Evolutionary conservation across 2,113 vertebrate genomes (phyloP).

Genomic region (Daphoenositta chrysoptera): DNA sequence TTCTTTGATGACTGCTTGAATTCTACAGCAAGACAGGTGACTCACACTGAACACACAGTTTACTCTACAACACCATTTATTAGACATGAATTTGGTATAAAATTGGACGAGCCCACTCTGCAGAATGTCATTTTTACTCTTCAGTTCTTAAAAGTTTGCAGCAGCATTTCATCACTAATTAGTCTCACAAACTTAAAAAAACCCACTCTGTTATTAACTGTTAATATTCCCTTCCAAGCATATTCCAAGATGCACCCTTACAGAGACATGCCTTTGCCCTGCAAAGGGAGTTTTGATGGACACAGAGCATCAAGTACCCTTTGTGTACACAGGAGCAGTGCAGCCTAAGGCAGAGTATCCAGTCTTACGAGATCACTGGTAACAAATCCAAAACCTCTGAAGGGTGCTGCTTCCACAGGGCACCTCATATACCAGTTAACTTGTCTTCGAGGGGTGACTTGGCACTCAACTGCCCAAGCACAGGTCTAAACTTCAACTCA

Average conservation of each 20-base stretch:
- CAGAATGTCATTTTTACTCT: background rate
- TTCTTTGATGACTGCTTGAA: background rate
- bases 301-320: background rate
- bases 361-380: background rate
- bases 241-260: background rate
- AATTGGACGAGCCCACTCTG: background rate
- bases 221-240: background rate
- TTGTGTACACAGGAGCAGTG: background rate
- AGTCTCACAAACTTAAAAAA: background rate
- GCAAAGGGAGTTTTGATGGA: background rate
- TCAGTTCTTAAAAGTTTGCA: background rate
- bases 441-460: background rate
- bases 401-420: background rate
- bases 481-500: background rate
- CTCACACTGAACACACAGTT: background rate
- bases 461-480: background rate
- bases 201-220: background rate
- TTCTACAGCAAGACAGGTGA: background rate
- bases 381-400: background rate
- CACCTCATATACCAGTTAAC: background rate
- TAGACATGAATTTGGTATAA: background rate
- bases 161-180: background rate
- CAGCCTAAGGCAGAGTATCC: background rate
- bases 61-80: background rate
- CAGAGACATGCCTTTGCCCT: background rate